Evolutionary conservation across 2,797 vertebrate genomes (phyloP).

Genomic region (Apogon talboti): DNA sequence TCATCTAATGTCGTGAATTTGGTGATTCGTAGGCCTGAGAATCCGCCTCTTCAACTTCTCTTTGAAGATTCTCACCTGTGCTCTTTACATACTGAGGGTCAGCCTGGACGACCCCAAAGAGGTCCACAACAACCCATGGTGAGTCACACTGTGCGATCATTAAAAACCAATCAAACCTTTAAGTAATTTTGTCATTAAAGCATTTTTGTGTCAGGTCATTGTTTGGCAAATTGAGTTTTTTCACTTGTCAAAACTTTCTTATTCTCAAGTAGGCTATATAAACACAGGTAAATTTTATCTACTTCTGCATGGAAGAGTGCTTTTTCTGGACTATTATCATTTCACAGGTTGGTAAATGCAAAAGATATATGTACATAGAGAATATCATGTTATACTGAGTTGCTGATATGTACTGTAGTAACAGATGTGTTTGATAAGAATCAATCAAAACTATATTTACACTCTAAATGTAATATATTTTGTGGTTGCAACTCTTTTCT

Average conservation of each 20-base stretch:
- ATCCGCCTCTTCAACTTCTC: slow-evolving; percentile 89
- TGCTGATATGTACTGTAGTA: too few species aligned
- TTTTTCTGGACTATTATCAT: background rate
- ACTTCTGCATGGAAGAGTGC: background rate
- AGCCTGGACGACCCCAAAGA: slow-evolving; percentile 78
- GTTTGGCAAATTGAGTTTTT: too few species aligned
- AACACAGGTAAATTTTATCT: slow-evolving; percentile 1
- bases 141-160: slow-evolving; percentile 8
- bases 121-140: slow-evolving; percentile 45
- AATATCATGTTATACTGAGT: background rate
- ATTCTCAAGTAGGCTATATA: too few species aligned
- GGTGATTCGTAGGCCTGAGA: slow-evolving; percentile 81
- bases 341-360: background rate
- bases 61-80: slow-evolving; percentile 88
- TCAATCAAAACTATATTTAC: too few species aligned
- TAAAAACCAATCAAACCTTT: too few species aligned
- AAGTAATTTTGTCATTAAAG: too few species aligned
- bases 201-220: too few species aligned
- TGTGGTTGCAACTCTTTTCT: too few species aligned
- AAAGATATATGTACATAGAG: background rate
- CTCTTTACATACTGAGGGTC: slow-evolving; percentile 86
- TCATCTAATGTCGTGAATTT: slow-evolving; percentile 3
- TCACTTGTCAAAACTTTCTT: background rate
- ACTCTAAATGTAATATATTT: too few species aligned
- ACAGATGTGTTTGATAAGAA: too few species aligned